These are phyloP conservation scores for Meghimatium bilineatum DNA, from an alignment of 2,888 invertebrate genomes.

Conservation along the genomic window DNA sequence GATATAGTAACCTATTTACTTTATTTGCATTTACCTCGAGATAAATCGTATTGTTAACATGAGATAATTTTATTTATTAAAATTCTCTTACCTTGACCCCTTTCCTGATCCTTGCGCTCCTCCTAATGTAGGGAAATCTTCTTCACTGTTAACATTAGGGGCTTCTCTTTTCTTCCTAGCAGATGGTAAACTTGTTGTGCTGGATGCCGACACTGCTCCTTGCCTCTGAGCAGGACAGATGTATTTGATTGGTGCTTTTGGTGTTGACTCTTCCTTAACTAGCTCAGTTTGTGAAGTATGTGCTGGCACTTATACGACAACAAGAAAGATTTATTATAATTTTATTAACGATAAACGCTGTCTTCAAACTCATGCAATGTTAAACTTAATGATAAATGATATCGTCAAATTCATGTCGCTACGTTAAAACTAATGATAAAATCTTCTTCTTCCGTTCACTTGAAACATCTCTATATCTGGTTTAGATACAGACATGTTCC, in stretches of 20 bases:
- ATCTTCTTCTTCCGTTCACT: too few relatives aligned
- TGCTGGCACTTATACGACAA: not conserved
- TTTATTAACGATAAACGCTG: too few relatives aligned
- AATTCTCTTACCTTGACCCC: conserved; percentile 26
- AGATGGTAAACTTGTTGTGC: conserved; percentile 43
- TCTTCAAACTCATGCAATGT: too few relatives aligned
- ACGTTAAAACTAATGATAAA: too few relatives aligned
- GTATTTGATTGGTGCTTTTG: conserved; percentile 64
- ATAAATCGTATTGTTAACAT: too few relatives aligned
- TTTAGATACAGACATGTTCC: too few relatives aligned
- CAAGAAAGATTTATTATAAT: not conserved
- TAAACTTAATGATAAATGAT: too few relatives aligned
- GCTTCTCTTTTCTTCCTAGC: conserved; percentile 64
- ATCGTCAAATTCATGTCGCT: too few relatives aligned
- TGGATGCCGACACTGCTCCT: conserved; percentile 50
- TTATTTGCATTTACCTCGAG: too few relatives aligned
- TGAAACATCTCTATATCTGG: too few relatives aligned
- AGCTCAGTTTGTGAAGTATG: conserved; percentile 53
- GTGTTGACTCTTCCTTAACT: conserved; percentile 55
- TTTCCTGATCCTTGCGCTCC: conserved; percentile 47
- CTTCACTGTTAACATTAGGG: conserved; percentile 72
- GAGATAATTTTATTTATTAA: too few relatives aligned
- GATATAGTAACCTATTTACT: too few relatives aligned
- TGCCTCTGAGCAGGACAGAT: conserved; percentile 65
- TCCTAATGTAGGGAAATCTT: conserved; percentile 74